phyloP scores from a whole-genome alignment of 2,797 vertebrate species.

The Cossypha dichroa region DNA sequence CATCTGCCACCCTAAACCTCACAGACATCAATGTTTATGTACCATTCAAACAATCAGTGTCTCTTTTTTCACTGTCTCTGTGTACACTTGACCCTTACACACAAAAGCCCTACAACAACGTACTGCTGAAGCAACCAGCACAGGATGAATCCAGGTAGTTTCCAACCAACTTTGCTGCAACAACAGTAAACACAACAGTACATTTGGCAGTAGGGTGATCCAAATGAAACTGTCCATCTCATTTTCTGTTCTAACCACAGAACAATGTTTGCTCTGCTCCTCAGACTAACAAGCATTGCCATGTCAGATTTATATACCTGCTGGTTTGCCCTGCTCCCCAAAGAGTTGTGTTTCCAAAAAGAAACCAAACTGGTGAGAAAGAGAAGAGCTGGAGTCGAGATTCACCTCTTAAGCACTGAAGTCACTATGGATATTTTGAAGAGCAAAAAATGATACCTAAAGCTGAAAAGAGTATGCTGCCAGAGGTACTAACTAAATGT shows the following conservation, averaged over 20 bases:
- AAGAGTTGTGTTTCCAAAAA: not conserved
- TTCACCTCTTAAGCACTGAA: not conserved
- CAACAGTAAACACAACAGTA: not conserved
- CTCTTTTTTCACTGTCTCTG: not conserved
- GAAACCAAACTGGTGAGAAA: not conserved
- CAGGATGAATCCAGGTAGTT: rapidly evolving
- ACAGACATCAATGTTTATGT: not conserved
- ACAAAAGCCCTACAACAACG: rapidly evolving
- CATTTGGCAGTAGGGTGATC: not conserved
- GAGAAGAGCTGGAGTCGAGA: not conserved
- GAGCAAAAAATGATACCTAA: not conserved
- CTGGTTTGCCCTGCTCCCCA: not conserved
- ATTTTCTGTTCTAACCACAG: not conserved
- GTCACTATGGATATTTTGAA: rapidly evolving
- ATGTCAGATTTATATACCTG: not conserved
- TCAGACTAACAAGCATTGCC: not conserved
- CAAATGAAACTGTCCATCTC: not conserved
- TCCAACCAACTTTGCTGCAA: not conserved
- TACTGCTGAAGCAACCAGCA: not conserved
- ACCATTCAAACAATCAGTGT: not conserved
- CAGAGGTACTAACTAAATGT: not conserved
- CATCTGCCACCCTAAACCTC: not conserved
- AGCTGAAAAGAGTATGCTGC: not conserved
- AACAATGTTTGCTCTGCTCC: not conserved
- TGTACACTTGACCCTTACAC: not conserved